Evolutionary conservation across 1,140 invertebrate genomes (phyloP), one percentile per base, ranked within the genome.

Genomic region (Saxidomus purpurata): DNA sequence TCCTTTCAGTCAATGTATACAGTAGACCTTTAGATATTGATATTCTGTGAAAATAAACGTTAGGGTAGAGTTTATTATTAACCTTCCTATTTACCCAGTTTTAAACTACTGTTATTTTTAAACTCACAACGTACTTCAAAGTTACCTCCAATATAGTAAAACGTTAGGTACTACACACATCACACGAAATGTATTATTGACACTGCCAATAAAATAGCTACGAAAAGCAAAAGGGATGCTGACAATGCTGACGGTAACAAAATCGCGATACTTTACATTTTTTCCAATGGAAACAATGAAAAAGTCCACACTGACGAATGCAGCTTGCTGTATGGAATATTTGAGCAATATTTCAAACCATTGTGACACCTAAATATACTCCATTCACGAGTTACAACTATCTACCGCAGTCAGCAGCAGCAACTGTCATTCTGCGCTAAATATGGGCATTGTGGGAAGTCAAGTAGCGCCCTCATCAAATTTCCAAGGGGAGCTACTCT

Each of bases 381-480:
- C 52, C n/a, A 22, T 38, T n/a, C 9, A 28, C 31, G 17, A 28
- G 22, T 31, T 87, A 77, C 28, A 52, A 63, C 55, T 19, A 80
- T 74, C 9, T 9, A 61, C 74, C 43, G 36, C 13, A 59, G 19
- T 88, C 86, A 88, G 86, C 86, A 88, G 76, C 86, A 74, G 86
- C 77, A 88, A 81, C 86, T 88, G 86, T 88, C 86, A 88, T 61
- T 80, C 76, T 88, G 86, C 61, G 76, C 86, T 88, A 88, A 88
- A 88, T 88, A 88, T 79, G 86, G 86, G 61, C 74, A 79, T 88
- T 69, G 74, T 77, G 86, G 86, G 76, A 69, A 67, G 38, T 31
- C 49, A 69, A 77, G 49, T 49, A 79, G 71, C 71, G 71, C 86
- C 85, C 76, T 71, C 86, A 49, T 79, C 61, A 47, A 22, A 81